phyloP scores from a whole-genome alignment of 2,113 vertebrate genomes.

The Corydoras maculifer region DNA sequence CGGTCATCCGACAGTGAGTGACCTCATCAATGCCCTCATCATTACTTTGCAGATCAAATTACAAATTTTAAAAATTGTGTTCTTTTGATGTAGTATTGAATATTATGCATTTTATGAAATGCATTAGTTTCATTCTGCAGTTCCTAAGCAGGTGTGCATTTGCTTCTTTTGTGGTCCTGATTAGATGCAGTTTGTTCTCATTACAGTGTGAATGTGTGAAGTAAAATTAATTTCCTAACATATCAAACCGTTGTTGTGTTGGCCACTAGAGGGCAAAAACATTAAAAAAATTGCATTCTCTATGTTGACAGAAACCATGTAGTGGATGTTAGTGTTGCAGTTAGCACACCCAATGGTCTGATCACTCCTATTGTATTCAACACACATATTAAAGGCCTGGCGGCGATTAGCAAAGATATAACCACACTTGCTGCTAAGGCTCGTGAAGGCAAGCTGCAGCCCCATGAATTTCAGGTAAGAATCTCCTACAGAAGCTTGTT shows the following conservation, averaged over 20 bases:
- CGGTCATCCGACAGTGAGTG: conserved; percentile 95
- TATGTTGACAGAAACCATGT: conserved; percentile 82
- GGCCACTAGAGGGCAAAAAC: neutral
- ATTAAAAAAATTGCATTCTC: neutral
- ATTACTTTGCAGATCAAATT: neutral
- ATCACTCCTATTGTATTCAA: conserved; percentile 98
- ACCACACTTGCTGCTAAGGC: conserved; percentile 78
- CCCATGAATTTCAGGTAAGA: conserved; percentile 90
- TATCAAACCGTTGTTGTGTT: neutral
- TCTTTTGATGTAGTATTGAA: too few relatives aligned
- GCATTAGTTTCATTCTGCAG: too few relatives aligned
- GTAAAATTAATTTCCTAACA: too few relatives aligned
- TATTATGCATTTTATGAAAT: too few relatives aligned
- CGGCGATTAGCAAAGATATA: conserved; percentile 79
- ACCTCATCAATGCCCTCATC: conserved; percentile 1
- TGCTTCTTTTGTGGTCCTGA: too few relatives aligned
- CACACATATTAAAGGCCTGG: conserved; percentile 88
- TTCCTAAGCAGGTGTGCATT: too few relatives aligned
- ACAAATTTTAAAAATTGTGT: too few relatives aligned
- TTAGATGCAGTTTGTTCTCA: too few relatives aligned
- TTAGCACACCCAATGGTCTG: conserved; percentile 86
- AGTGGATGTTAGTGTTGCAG: conserved; percentile 88
- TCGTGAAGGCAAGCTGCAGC: conserved; percentile 89
- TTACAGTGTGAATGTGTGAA: too few relatives aligned
- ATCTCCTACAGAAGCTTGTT: neutral